Evolutionary conservation across 1,140 invertebrate genomes (phyloP), one percentile per base, ranked within the genome.

Genomic region (Sitodiplosis mosellana): DNA sequence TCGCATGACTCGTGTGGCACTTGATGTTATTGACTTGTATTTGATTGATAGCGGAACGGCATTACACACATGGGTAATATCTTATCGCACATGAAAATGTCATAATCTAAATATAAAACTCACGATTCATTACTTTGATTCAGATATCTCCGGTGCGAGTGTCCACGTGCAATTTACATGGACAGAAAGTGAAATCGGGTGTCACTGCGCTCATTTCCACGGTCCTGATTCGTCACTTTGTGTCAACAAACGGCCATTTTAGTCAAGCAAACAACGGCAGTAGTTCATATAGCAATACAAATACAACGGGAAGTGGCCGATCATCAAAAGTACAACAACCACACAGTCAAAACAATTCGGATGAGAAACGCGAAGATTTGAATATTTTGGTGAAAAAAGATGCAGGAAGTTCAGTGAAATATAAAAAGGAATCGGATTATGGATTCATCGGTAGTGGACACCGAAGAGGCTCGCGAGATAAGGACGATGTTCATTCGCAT

Each of bases 111-210:
- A 46, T 47, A 33, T 4, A 3, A 49, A 36, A 45, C 5, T 21
- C 12, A 20, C n/a, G n/a, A n/a, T 27, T 27, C 10, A 27, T 27
- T 33, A 47, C 34, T 37, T 51, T 27, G 47, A 18, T 52, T 14
- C 54, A 81, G 77, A 61, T 90, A 46, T 87, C 82, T 42, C 90
- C 91, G 3, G 75, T 94, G 15, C 76, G 89, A 38, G 59, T 95
- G 37, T 80, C 88, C 14, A 87, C 83, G 22, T 98, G 93, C 59
- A 96, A 97, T 72, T 70, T 97, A 7, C 92, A 96, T 61, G 88
- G 90, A 0, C 78, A 83, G 52, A 80, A 87, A 55, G 89, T 89
- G 7, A 83, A 86, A 53, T 82, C 81, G 18, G 93, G 93, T 0
- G 73, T 95, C 3, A 93, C 90, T n/a, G 80, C 79, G 21, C 69